phyloP scores from a whole-genome alignment of 2,797 vertebrate species.

The Alauda arvensis region DNA sequence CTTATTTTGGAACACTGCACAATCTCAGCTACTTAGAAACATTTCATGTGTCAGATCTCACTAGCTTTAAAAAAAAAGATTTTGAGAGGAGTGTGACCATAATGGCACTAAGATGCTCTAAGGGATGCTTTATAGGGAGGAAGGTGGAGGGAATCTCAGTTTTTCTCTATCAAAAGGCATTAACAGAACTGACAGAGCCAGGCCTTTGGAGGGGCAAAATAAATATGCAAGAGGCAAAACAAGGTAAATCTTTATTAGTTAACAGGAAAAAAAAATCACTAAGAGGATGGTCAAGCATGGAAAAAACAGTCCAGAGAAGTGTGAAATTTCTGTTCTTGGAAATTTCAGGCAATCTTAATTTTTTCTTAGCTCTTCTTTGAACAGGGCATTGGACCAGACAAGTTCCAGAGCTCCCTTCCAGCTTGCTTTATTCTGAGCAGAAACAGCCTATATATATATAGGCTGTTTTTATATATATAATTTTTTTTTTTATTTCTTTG shows the following conservation, averaged over 20 bases:
- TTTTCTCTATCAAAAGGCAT: not conserved
- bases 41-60: not conserved
- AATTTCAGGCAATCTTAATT: not conserved
- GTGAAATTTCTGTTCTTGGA: not conserved
- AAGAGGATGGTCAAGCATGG: rapidly evolving
- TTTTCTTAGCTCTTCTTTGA: not conserved
- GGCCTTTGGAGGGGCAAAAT: not conserved
- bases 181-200: not conserved
- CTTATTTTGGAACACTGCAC: not conserved
- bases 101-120: not conserved
- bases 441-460: too few species aligned
- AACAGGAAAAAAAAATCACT: not conserved
- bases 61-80: not conserved
- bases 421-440: not conserved
- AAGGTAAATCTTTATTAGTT: not conserved
- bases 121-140: not conserved
- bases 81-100: not conserved
- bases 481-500: not conserved
- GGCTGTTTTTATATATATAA: too few species aligned
- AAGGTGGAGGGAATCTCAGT: not conserved
- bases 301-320: not conserved
- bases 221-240: not conserved
- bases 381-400: not conserved
- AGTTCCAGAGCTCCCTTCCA: not conserved
- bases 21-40: not conserved